phyloP scores from a whole-genome alignment of 1,140 invertebrate genomes.

The Psix sp. region DNA sequence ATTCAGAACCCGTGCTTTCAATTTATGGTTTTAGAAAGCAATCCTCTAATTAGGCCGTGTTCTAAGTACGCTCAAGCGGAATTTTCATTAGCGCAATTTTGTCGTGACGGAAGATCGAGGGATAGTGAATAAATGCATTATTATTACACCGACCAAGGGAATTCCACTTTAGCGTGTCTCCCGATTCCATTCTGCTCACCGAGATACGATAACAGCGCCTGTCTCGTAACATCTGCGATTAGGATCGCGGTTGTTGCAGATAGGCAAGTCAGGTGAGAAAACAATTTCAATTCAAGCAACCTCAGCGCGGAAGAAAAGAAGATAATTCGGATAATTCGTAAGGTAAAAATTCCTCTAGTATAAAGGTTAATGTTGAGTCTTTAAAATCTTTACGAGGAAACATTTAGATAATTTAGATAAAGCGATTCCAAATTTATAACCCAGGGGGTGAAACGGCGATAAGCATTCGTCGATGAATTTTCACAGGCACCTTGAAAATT shows the following conservation, averaged over 20 bases:
- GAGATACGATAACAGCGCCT: slow-evolving; percentile 46
- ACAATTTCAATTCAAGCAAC: slow-evolving; percentile 50
- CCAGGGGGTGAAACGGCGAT: slow-evolving; percentile 7
- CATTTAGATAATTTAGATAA: slow-evolving; percentile 50
- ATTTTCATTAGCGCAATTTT: slow-evolving; percentile 74
- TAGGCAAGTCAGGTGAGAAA: slow-evolving; percentile 49
- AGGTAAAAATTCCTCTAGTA: slow-evolving; percentile 16
- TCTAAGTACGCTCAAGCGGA: slow-evolving; percentile 67
- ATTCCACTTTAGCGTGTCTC: slow-evolving; percentile 56
- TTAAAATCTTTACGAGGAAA: slow-evolving; percentile 32
- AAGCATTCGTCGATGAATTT: not conserved
- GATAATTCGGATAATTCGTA: slow-evolving; percentile 50
- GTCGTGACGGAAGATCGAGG: slow-evolving; percentile 70
- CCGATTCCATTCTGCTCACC: slow-evolving; percentile 56
- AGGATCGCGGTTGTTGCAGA: slow-evolving; percentile 42
- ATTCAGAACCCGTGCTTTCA: not conserved
- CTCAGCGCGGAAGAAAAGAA: slow-evolving; percentile 28
- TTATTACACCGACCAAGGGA: slow-evolving; percentile 43
- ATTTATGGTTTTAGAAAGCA: slow-evolving; percentile 37
- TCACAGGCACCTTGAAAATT: not conserved
- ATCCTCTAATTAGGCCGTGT: slow-evolving; percentile 73
- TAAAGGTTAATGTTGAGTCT: slow-evolving; percentile 45
- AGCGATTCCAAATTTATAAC: slow-evolving; percentile 29
- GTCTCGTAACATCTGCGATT: slow-evolving; percentile 53
- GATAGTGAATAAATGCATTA: slow-evolving; percentile 61